A percentile compares a stretch with the other conserved stretches of the same genome.
Evolutionary conservation across 2,797 vertebrate species (phyloP).

Genomic region (Takifugu rubripes): DNA sequence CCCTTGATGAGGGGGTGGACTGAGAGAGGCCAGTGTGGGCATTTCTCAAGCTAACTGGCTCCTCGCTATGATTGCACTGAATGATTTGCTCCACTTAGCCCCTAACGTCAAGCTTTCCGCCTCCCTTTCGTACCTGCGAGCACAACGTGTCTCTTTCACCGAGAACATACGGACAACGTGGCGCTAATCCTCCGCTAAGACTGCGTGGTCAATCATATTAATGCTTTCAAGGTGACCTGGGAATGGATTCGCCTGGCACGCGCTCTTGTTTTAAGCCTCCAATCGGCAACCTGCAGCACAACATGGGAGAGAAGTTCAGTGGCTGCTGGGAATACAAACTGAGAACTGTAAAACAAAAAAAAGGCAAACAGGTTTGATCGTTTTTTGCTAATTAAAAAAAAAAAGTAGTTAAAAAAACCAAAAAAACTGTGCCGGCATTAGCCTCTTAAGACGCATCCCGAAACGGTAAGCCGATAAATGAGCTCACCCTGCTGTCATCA

Average conservation of each 20-base stretch:
- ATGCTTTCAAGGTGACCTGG: conserved; percentile 70
- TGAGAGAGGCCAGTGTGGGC: conserved; percentile 13
- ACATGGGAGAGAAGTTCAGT: not conserved
- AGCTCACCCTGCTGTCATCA: conserved; percentile 30
- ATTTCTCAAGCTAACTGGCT: conserved; percentile 53
- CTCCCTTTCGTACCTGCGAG: conserved; percentile 42
- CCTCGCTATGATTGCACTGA: conserved; percentile 49
- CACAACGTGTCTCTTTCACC: conserved; percentile 49
- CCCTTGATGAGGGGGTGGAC: conserved; percentile 54
- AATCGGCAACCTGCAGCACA: conserved; percentile 20
- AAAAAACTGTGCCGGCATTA: too few species aligned
- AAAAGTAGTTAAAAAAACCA: too few species aligned
- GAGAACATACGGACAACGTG: conserved; percentile 48
- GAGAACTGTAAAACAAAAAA: too few species aligned
- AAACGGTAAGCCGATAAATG: conserved; percentile 20
- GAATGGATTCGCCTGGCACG: conserved; percentile 56
- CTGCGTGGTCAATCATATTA: conserved; percentile 65
- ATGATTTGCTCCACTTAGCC: conserved; percentile 38
- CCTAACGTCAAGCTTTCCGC: conserved; percentile 26
- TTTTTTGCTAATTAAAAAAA: conserved; percentile 29
- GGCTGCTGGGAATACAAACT: too few species aligned
- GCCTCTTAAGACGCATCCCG: not conserved
- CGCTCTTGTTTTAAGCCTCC: conserved; percentile 57
- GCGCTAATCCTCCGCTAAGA: conserved; percentile 68
- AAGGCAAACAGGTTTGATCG: too few species aligned